Evolutionary conservation across 2,797 vertebrate genomes (phyloP).

Genomic region (Agapornis canus): DNA sequence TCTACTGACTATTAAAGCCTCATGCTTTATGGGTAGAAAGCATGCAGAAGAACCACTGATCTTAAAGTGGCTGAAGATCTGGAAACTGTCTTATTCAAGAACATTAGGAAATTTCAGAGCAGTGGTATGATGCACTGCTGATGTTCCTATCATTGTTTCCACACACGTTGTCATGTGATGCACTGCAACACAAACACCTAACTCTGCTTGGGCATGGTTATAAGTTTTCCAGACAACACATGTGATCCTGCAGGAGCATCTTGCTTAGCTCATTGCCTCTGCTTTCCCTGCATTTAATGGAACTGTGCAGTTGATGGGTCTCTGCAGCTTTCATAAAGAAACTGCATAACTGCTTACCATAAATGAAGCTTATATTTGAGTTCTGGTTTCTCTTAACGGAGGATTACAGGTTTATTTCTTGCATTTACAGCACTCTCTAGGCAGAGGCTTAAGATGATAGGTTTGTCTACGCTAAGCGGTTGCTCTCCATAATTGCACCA

Average conservation of each 20-base stretch:
- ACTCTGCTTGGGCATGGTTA: not conserved
- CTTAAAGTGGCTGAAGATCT: not conserved
- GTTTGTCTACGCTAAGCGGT: not conserved
- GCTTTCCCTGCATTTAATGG: not conserved
- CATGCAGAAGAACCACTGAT: not conserved
- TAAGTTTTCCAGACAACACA: not conserved
- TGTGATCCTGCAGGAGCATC: not conserved
- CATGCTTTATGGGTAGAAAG: not conserved
- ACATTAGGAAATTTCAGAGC: not conserved
- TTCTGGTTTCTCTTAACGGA: not conserved
- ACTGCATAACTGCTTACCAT: not conserved
- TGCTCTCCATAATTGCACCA: conserved; percentile 50
- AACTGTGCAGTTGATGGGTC: not conserved
- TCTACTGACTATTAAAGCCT: not conserved
- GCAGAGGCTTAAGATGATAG: not conserved
- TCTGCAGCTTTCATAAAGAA: not conserved
- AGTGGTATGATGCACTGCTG: not conserved
- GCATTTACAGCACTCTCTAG: not conserved
- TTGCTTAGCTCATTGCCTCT: not conserved
- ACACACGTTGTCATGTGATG: rapidly evolving
- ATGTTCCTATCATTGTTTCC: not conserved
- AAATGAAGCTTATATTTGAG: not conserved
- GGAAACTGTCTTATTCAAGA: not conserved
- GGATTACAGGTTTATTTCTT: not conserved
- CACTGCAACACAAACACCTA: not conserved